Evolutionary conservation across 2,888 invertebrate genomes (phyloP).

Genomic region (Ferdinandea cuprea): DNA sequence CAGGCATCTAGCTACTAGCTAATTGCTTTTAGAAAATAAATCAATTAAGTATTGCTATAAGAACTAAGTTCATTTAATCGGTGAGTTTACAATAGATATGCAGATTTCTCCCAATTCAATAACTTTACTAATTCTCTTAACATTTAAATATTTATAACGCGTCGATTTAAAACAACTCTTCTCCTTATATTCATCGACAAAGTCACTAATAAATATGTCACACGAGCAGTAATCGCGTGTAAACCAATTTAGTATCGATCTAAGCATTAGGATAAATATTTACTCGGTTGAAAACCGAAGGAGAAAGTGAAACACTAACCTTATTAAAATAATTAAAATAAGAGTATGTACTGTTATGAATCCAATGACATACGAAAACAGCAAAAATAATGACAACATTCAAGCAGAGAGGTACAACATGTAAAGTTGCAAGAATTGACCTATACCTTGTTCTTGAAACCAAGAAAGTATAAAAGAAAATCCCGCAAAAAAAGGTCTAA

Average conservation of each 20-base stretch:
- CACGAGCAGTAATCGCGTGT: no score
- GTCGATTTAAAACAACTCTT: no score
- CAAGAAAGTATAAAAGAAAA: slow-evolving; percentile 39
- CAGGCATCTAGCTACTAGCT: no score
- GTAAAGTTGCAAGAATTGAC: slow-evolving; percentile 25
- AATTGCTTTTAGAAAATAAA: no score
- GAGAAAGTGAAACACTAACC: slow-evolving; percentile 73
- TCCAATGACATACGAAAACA: background rate
- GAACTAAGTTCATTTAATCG: no score
- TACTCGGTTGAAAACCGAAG: slow-evolving; percentile 55
- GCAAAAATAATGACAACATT: slow-evolving; percentile 29
- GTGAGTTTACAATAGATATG: no score
- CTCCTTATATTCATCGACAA: no score
- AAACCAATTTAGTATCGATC: slow-evolving; percentile 67
- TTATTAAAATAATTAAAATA: slow-evolving; percentile 64
- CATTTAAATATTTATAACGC: no score
- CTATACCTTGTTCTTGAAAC: slow-evolving; percentile 27
- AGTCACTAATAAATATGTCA: no score
- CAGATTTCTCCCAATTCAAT: no score
- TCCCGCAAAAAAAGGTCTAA: slow-evolving; percentile 23
- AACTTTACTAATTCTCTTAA: no score
- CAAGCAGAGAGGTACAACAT: slow-evolving; percentile 15
- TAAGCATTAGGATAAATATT: slow-evolving; percentile 63
- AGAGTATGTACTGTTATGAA: slow-evolving; percentile 16
- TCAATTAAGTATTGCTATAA: no score